Evolutionary conservation across 2,113 vertebrate genomes (phyloP).

Genomic region (Gulo gulo): DNA sequence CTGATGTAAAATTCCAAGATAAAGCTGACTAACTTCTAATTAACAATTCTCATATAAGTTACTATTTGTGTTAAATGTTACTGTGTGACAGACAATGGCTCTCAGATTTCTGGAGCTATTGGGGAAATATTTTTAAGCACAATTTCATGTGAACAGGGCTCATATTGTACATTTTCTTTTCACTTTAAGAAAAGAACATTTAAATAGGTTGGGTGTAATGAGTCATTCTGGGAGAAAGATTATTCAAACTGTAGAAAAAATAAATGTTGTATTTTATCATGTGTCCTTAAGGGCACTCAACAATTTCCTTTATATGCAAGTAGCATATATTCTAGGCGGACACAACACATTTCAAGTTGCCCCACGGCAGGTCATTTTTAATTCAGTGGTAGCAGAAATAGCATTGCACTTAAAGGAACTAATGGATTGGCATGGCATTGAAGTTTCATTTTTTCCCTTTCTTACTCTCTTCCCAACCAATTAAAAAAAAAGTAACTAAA

Average conservation of each 20-base stretch:
- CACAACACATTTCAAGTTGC: neutral
- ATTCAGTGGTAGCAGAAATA: slow-evolving; percentile 43
- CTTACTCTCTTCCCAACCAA: slow-evolving; percentile 27
- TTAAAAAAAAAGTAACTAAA: slow-evolving; percentile 35
- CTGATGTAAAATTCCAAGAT: slow-evolving; percentile 72
- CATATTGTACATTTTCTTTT: slow-evolving; percentile 50
- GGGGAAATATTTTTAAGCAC: slow-evolving; percentile 48
- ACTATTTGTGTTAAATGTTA: slow-evolving; percentile 35
- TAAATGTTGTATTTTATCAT: slow-evolving; percentile 49
- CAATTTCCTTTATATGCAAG: slow-evolving; percentile 55
- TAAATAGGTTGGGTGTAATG: slow-evolving; percentile 57
- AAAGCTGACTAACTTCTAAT: slow-evolving; percentile 67
- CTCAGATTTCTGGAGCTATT: slow-evolving; percentile 35
- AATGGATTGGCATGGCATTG: slow-evolving; percentile 29
- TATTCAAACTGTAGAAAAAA: slow-evolving; percentile 63
- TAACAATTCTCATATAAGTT: slow-evolving; percentile 48
- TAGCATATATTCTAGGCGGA: slow-evolving; percentile 29
- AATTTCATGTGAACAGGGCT: slow-evolving; percentile 40
- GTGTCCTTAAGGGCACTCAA: slow-evolving; percentile 54
- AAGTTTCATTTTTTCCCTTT: slow-evolving; percentile 5
- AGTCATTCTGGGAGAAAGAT: slow-evolving; percentile 61
- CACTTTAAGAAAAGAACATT: slow-evolving; percentile 54
- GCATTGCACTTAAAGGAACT: slow-evolving; percentile 25
- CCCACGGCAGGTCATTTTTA: slow-evolving; percentile 55
- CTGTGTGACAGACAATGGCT: neutral